These are phyloP conservation scores for Prosopocoilus inquinatus DNA, from an alignment of 2,888 invertebrate genomes.

Conservation along the genomic window DNA sequence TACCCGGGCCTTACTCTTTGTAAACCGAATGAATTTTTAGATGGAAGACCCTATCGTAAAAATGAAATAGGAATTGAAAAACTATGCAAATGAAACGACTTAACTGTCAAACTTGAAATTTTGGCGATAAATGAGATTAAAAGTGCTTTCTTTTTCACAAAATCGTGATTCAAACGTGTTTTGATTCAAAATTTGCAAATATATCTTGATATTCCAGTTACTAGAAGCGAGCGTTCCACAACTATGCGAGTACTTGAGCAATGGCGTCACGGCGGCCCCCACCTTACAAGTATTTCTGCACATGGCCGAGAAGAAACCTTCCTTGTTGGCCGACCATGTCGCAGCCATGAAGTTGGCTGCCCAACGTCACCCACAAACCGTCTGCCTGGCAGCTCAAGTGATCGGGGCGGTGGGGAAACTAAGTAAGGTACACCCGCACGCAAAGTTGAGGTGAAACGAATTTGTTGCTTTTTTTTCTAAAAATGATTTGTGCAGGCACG, in stretches of 20 bases:
- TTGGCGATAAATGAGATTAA: too few relatives aligned
- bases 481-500: constrained; percentile 58
- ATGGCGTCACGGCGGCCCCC: constrained; percentile 59
- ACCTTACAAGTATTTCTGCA: constrained; percentile 74
- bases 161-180: too few relatives aligned
- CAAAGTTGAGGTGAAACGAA: constrained; percentile 2
- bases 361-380: constrained; percentile 63
- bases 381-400: constrained; percentile 67
- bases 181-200: too few relatives aligned
- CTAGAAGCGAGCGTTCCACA: constrained; percentile 80
- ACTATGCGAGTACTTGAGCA: constrained; percentile 72
- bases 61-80: too few relatives aligned
- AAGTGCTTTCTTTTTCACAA: too few relatives aligned
- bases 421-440: constrained; percentile 57
- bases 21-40: too few relatives aligned
- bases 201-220: constrained; percentile 52
- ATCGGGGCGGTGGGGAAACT: constrained; percentile 71
- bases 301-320: constrained; percentile 69
- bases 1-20: too few relatives aligned
- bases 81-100: too few relatives aligned
- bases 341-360: constrained; percentile 66
- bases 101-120: too few relatives aligned
- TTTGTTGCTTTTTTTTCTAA: constrained; percentile 4
- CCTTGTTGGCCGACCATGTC: constrained; percentile 69
- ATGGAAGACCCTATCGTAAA: too few relatives aligned